A percentile compares a stretch with the other conserved stretches of the same genome.
phyloP scores from a whole-genome alignment of 1,140 invertebrate genomes.

The Brachystomella parvula region DNA sequence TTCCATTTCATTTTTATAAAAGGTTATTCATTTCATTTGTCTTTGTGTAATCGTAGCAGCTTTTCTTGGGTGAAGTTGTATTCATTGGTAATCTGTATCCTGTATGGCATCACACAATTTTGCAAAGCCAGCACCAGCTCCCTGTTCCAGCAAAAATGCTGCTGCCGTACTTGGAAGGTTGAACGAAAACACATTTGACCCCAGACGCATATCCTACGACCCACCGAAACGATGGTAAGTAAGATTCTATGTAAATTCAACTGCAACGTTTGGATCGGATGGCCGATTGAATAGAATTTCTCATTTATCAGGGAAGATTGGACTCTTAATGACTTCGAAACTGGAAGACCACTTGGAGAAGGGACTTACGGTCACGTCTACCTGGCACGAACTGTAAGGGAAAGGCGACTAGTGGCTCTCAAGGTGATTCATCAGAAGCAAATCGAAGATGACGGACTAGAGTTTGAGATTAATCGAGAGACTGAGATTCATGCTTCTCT shows the following conservation, averaged over 20 bases:
- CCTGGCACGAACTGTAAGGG: slow-evolving; percentile 74
- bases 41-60: too few species aligned
- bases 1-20: too few species aligned
- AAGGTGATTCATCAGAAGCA: slow-evolving; percentile 84
- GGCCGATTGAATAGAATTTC: background rate
- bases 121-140: too few species aligned
- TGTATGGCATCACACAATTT: too few species aligned
- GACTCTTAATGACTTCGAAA: slow-evolving; percentile 68
- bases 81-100: too few species aligned
- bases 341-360: slow-evolving; percentile 70
- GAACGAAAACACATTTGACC: background rate
- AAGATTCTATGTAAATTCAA: too few species aligned
- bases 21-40: too few species aligned
- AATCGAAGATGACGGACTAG: slow-evolving; percentile 62
- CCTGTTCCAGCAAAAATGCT: too few species aligned
- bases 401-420: slow-evolving; percentile 77
- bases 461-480: slow-evolving; percentile 77
- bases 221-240: background rate
- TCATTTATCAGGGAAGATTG: slow-evolving; percentile 55
- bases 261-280: background rate
- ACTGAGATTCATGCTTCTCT: slow-evolving; percentile 94
- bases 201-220: background rate
- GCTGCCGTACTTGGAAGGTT: too few species aligned
- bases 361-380: slow-evolving; percentile 90
- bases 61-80: too few species aligned